Evolutionary conservation across 2,888 invertebrate species (phyloP).

Genomic region (Empis livida): DNA sequence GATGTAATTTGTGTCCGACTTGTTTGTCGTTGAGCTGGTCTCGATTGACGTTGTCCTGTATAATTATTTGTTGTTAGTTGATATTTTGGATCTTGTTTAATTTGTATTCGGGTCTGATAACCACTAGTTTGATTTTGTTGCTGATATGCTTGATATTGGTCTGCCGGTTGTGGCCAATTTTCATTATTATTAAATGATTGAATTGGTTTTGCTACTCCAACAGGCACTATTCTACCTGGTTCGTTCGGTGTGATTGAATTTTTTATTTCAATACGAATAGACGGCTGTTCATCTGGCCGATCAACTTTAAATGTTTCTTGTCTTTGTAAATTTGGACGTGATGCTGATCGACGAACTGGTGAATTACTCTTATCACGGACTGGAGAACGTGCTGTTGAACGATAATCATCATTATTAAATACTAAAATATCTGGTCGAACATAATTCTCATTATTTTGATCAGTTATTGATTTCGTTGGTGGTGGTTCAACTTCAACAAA

Average conservation of each 20-base stretch:
- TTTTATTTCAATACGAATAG: slow-evolving; percentile 33
- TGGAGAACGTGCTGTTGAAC: slow-evolving; percentile 31
- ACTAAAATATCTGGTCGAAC: slow-evolving; percentile 24
- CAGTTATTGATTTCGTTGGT: not conserved
- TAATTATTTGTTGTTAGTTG: slow-evolving; percentile 1
- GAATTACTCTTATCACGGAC: slow-evolving; percentile 19
- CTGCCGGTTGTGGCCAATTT: not conserved
- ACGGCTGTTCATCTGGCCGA: slow-evolving; percentile 13
- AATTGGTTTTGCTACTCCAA: slow-evolving; percentile 34
- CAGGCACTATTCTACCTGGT: slow-evolving; percentile 30
- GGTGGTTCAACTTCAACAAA: slow-evolving; percentile 30
- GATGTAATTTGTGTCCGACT: slow-evolving; percentile 8
- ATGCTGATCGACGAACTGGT: slow-evolving; percentile 15
- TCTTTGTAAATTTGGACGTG: slow-evolving; percentile 11
- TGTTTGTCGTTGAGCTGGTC: slow-evolving; percentile 11
- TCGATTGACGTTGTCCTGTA: slow-evolving; percentile 6
- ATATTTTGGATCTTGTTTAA: slow-evolving; percentile 18
- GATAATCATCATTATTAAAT: slow-evolving; percentile 31
- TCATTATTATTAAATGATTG: slow-evolving; percentile 12
- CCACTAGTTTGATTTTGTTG: slow-evolving; percentile 14
- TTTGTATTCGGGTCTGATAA: slow-evolving; percentile 30
- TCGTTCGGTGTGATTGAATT: slow-evolving; percentile 31
- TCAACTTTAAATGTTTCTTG: slow-evolving; percentile 17
- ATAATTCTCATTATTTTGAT: slow-evolving; percentile 14
- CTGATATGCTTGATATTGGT: too few relatives aligned